phyloP scores from a whole-genome alignment of 2,888 invertebrate genomes.

The Polydrusus tereticollis region DNA sequence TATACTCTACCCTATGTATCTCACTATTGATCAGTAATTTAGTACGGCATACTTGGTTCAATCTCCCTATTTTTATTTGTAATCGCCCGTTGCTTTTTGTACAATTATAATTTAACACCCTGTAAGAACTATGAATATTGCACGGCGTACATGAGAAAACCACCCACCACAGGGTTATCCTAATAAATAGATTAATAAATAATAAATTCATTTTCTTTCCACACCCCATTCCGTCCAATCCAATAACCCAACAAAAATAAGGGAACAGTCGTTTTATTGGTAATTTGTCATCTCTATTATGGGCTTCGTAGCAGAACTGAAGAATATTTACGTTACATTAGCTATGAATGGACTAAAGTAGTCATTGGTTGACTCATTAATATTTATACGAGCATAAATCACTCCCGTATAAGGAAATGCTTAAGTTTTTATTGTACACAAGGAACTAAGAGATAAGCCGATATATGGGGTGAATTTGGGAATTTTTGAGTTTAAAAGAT shows the following conservation, averaged over 20 bases:
- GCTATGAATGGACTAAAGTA: constrained; percentile 48
- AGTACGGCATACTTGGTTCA: too few relatives aligned
- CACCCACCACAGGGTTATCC: background rate
- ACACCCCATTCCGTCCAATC: constrained; percentile 31
- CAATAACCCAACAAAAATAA: constrained; percentile 41
- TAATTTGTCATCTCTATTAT: constrained; percentile 49
- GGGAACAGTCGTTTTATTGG: constrained; percentile 47
- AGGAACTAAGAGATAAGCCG: constrained; percentile 42
- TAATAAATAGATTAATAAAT: constrained; percentile 38
- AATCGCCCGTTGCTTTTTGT: too few relatives aligned
- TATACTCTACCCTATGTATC: too few relatives aligned
- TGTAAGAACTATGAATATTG: too few relatives aligned
- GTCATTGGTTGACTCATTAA: constrained; percentile 48
- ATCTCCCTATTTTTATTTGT: too few relatives aligned
- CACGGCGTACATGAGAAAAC: too few relatives aligned
- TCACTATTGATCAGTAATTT: too few relatives aligned
- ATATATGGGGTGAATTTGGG: constrained; percentile 44
- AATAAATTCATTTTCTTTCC: constrained; percentile 18
- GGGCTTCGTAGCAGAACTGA: constrained; percentile 43
- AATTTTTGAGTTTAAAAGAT: constrained; percentile 40
- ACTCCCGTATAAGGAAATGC: constrained; percentile 47
- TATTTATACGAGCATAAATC: constrained; percentile 50
- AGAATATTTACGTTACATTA: constrained; percentile 49
- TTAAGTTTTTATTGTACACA: constrained; percentile 46
- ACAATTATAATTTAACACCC: too few relatives aligned